phyloP scores from a whole-genome alignment of 1,140 invertebrate genomes.

The Muscidifurax raptorellus region DNA sequence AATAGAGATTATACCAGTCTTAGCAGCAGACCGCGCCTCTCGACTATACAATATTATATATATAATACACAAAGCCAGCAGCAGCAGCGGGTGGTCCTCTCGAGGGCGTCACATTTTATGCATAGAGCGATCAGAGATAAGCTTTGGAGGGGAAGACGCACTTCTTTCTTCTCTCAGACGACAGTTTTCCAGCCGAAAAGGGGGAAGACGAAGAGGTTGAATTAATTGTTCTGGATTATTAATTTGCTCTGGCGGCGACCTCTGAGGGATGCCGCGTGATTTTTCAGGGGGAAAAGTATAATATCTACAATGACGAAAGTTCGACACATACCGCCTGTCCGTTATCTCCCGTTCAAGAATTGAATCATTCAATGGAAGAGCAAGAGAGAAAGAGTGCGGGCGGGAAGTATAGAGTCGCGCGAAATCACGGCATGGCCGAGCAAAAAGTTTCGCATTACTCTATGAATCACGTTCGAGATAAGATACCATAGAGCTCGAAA shows the following conservation, averaged over 20 bases:
- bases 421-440: too few species aligned
- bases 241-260: not conserved
- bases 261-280: too few species aligned
- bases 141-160: not conserved
- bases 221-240: not conserved
- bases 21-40: not conserved
- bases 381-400: too few species aligned
- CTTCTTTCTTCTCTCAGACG: not conserved
- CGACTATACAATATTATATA: not conserved
- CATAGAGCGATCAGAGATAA: constrained; percentile 34
- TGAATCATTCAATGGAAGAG: too few species aligned
- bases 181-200: not conserved
- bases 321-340: too few species aligned
- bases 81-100: not conserved
- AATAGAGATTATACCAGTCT: too few species aligned
- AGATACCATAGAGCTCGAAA: not conserved
- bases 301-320: too few species aligned
- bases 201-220: not conserved
- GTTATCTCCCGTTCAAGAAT: too few species aligned
- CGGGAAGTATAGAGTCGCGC: too few species aligned
- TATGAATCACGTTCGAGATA: not conserved
- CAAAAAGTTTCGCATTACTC: not conserved
- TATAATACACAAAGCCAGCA: not conserved
- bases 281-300: too few species aligned
- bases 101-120: constrained; percentile 19